Base-by-base conservation (phyloP, 2,113 vertebrate species). In the Cervus canadensis region DNA sequence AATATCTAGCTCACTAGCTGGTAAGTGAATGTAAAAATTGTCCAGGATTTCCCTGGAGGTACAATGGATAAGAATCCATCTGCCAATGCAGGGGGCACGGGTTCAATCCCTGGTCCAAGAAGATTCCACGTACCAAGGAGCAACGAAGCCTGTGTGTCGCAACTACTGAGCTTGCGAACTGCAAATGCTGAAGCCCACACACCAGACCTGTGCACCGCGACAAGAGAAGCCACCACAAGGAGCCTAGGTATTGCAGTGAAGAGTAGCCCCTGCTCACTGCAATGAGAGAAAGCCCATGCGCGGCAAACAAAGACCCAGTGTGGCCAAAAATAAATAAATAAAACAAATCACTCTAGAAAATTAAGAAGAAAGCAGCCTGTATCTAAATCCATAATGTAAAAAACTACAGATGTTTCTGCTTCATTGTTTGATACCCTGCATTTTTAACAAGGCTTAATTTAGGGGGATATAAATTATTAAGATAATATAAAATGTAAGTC, bases 201-300 rank as follows among this genome's bases (percentile, higher is more conserved):
- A 2, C 67, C n/a, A 2, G 8, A 71, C 67, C 67, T 71, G 67
- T 6, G 21, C 1, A 1, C n/a, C 10, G 1, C 5, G 1, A 21
- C 17, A 6, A 23, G 19, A 40, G n/a, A 71, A 71, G 19, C 64
- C 15, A 2, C 30, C n/a, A 40, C 19, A 23, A 6, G 67, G 0
- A 40, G 19, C 67, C 67, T 25, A 5, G 23, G 67, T 40, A 74
- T 36, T 40, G 36, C 67, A 25, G 67, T 74, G 36, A 74, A 74
- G 67, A 74, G 67, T 12, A 74, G 36, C 67, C 67, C 19, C 67
- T 74, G n/a, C 21, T 13, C 67, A 40, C 19, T 36, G 17, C 64
- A 36, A 2, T n/a, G 2, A 21, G 64, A 71, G 64, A 36, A 71
- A 71, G 64, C 64, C 64, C 67, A 25, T 6, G 5, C 1, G 0